phyloP scores from a whole-genome alignment of 1,140 invertebrate species.

The Orius insidiosus region DNA sequence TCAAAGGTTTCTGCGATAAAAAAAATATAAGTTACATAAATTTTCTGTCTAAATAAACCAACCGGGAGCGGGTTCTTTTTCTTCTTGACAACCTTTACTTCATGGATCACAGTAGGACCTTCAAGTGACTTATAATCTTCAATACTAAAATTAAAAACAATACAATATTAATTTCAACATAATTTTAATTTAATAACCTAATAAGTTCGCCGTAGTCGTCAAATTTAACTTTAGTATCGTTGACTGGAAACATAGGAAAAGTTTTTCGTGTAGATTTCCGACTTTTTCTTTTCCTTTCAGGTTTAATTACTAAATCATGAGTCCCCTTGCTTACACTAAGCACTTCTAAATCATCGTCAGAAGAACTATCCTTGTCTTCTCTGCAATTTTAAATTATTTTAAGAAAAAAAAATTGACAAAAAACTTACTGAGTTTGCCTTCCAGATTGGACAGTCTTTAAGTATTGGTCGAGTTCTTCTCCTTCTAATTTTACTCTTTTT shows the following conservation, averaged over 20 bases:
- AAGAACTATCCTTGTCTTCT: constrained; percentile 34
- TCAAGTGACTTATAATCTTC: constrained; percentile 80
- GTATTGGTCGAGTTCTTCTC: constrained; percentile 81
- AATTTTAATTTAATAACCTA: constrained; percentile 26
- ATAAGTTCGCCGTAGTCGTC: constrained; percentile 95
- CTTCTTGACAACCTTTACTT: constrained; percentile 55
- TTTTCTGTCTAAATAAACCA: constrained; percentile 9
- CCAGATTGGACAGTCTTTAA: constrained; percentile 34
- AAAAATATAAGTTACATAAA: constrained; percentile 16
- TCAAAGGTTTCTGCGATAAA: constrained; percentile 41
- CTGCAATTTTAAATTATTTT: background rate
- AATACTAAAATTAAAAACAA: constrained; percentile 36
- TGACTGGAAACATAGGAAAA: constrained; percentile 91
- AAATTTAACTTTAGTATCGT: constrained; percentile 81
- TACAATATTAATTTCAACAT: constrained; percentile 7
- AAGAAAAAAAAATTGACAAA: too few relatives aligned
- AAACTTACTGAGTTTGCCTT: constrained; percentile 26
- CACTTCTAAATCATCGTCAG: constrained; percentile 64
- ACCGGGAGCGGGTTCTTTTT: constrained; percentile 30
- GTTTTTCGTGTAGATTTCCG: constrained; percentile 77
- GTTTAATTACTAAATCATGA: constrained; percentile 80
- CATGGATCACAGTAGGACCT: constrained; percentile 38
- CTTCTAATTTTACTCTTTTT: constrained; percentile 65
- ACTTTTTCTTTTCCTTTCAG: constrained; percentile 39
- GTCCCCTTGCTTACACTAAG: constrained; percentile 56